phyloP scores from a whole-genome alignment of 2,888 invertebrate genomes.

The Hecatera dysodea region DNA sequence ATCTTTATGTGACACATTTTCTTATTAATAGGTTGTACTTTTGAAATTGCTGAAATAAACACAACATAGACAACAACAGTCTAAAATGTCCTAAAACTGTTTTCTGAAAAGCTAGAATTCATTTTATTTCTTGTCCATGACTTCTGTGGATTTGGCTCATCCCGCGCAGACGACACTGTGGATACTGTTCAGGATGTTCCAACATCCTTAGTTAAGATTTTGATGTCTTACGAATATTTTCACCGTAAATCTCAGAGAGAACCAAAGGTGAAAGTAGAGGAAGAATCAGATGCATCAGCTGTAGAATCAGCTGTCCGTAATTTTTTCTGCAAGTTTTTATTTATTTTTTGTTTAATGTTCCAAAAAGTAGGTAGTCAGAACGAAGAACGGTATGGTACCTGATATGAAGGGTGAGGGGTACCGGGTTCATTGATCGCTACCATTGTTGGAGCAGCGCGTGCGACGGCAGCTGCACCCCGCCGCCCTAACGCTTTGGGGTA shows the following conservation, averaged over 20 bases:
- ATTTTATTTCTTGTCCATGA: background rate
- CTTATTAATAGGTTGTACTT: too few species aligned
- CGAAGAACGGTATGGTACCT: conserved; percentile 74
- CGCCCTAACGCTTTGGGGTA: conserved; percentile 77
- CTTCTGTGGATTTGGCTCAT: background rate
- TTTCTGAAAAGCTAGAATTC: background rate
- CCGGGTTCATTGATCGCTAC: conserved; percentile 88
- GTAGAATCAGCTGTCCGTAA: conserved; percentile 60
- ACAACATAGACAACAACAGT: too few species aligned
- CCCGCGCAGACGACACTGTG: background rate
- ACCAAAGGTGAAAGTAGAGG: background rate
- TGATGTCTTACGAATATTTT: background rate
- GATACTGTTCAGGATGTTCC: too few species aligned
- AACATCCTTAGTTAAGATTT: conserved; percentile 3
- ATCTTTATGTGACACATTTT: background rate
- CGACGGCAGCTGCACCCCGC: conserved; percentile 85
- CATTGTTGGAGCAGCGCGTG: conserved; percentile 87
- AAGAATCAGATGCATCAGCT: conserved; percentile 45
- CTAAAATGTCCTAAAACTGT: too few species aligned
- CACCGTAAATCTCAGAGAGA: conserved; percentile 8
- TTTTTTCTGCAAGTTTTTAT: conserved; percentile 34
- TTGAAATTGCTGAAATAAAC: too few species aligned
- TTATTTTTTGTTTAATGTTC: conserved; percentile 39
- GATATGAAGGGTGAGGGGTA: conserved; percentile 78
- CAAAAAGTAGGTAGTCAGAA: conserved; percentile 52